phyloP scores from a whole-genome alignment of 2,113 vertebrate species.

The Sclerurus mexicanus region DNA sequence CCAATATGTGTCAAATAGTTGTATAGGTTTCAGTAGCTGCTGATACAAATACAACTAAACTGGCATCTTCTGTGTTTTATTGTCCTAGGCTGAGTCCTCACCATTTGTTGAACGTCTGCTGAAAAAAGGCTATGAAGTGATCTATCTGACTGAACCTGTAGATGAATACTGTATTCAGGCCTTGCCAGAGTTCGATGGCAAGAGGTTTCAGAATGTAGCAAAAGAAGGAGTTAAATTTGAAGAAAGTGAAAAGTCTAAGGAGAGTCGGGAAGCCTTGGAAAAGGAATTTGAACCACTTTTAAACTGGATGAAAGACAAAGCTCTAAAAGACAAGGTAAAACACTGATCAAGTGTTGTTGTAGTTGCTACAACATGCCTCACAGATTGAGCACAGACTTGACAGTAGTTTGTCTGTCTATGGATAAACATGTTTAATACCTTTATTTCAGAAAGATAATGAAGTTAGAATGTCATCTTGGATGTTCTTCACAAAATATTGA shows the following conservation, averaged over 20 bases:
- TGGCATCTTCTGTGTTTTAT: neutral
- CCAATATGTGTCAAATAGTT: accelerated
- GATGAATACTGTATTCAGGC: constrained; percentile 99
- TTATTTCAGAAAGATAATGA: neutral
- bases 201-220: constrained; percentile 97
- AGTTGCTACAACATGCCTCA: neutral
- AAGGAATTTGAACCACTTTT: constrained; percentile 94
- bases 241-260: constrained; percentile 93
- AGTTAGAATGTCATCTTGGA: neutral
- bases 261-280: constrained; percentile 88
- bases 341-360: neutral
- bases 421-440: neutral
- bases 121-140: constrained; percentile 98
- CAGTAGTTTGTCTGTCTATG: neutral
- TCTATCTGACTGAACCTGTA: constrained; percentile 96
- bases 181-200: constrained; percentile 95
- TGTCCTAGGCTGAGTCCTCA: constrained; percentile 88
- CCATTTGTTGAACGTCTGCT: constrained; percentile 94
- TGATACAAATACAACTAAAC: neutral
- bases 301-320: constrained; percentile 95
- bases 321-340: constrained; percentile 92
- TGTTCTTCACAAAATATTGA: neutral
- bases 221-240: constrained; percentile 97
- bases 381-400: neutral
- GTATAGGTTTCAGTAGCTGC: neutral